A percentile compares a stretch with the other conserved stretches of the same genome.
Evolutionary conservation across 2,888 invertebrate species (phyloP).

Genomic region (Macaria liturata): DNA sequence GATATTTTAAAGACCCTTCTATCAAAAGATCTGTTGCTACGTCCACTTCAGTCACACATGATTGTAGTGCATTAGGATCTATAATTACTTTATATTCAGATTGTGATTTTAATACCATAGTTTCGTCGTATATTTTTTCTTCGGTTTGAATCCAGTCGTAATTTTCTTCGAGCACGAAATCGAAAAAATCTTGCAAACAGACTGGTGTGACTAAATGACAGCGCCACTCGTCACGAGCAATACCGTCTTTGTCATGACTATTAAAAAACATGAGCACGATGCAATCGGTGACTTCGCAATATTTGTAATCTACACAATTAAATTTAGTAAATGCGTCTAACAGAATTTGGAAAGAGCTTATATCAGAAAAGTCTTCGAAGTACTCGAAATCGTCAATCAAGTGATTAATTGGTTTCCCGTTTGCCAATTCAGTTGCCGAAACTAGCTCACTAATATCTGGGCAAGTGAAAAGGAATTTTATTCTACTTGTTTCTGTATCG

Average conservation of each 20-base stretch:
- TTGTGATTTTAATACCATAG: conserved; percentile 42
- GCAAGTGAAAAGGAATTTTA: conserved; percentile 66
- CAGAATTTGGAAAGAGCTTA: conserved; percentile 61
- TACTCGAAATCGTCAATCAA: conserved; percentile 69
- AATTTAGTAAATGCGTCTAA: conserved; percentile 63
- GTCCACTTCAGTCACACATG: conserved; percentile 59
- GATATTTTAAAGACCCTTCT: conserved; percentile 71
- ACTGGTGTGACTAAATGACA: conserved; percentile 75
- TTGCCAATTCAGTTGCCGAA: conserved; percentile 68
- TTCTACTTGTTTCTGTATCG: conserved; percentile 45
- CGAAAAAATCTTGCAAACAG: conserved; percentile 80
- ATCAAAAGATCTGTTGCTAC: conserved; percentile 65
- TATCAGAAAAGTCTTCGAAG: conserved; percentile 68
- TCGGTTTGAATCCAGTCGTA: conserved; percentile 74
- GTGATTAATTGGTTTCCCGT: conserved; percentile 53
- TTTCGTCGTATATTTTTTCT: conserved; percentile 63
- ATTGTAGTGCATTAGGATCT: conserved; percentile 46
- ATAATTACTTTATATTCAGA: conserved; percentile 51
- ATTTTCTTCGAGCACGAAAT: conserved; percentile 76
- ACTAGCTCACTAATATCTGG: conserved; percentile 73
- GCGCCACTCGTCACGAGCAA: conserved; percentile 71
- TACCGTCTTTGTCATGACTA: conserved; percentile 65
- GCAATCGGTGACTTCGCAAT: conserved; percentile 72
- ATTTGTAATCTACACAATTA: conserved; percentile 75
- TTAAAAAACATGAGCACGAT: conserved; percentile 72